Percentiles rank a stretch among this genome's conserved stretches.
phyloP scores from a whole-genome alignment of 2,113 vertebrate genomes.

The Oophaga pumilio region DNA sequence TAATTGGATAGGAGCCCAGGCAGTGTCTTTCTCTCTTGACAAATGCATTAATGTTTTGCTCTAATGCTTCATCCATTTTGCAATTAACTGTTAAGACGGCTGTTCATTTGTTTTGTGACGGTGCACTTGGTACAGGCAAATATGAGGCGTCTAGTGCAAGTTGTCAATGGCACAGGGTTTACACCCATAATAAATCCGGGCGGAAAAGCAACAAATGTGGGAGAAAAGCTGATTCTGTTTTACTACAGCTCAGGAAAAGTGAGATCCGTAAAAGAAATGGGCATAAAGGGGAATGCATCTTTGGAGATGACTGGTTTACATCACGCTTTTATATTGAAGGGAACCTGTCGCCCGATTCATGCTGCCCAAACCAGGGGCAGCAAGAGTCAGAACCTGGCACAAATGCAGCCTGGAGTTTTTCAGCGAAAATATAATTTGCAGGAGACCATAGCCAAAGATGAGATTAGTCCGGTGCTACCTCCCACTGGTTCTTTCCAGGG shows the following conservation, averaged over 20 bases:
- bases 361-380: no score
- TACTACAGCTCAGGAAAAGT: background rate
- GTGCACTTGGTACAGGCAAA: slow-evolving; percentile 24
- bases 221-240: background rate
- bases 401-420: no score
- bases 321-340: no score
- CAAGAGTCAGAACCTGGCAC: no score
- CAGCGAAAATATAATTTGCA: no score
- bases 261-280: background rate
- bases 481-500: no score
- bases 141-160: background rate
- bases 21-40: slow-evolving; percentile 62
- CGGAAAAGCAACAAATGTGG: background rate
- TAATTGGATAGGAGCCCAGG: slow-evolving; percentile 59
- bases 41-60: slow-evolving; percentile 61
- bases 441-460: no score
- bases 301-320: no score
- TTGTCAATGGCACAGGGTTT: slow-evolving; percentile 12
- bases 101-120: slow-evolving; percentile 61
- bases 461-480: no score
- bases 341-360: no score
- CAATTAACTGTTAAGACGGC: slow-evolving; percentile 64
- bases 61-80: slow-evolving; percentile 64
- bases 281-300: background rate
- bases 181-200: background rate